Conservation (phyloP, 2,888 invertebrate genomes). For the Portevinia maculata region DNA sequence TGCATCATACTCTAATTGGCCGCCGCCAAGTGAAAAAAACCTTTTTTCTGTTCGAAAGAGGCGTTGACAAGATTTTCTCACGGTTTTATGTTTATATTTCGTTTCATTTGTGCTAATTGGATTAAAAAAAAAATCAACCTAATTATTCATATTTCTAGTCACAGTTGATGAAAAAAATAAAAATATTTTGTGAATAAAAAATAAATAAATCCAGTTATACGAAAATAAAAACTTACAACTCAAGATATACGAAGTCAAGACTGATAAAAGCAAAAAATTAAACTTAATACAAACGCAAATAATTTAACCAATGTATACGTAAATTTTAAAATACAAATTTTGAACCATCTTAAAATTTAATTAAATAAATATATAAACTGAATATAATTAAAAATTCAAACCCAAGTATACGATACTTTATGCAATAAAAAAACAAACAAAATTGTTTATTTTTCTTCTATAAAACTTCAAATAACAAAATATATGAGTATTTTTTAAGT, state of each 20-base stretch:
- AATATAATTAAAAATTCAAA: conserved; percentile 34
- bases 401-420: conserved; percentile 77
- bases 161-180: conserved; percentile 75
- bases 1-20: conserved; percentile 66
- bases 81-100: conserved; percentile 9
- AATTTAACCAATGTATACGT: conserved; percentile 81
- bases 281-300: conserved; percentile 75
- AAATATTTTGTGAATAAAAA: conserved; percentile 70
- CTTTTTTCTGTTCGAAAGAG: conserved; percentile 30
- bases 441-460: conserved; percentile 72
- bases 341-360: conserved; percentile 55
- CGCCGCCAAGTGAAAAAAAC: conserved; percentile 60
- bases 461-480: conserved; percentile 75
- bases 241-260: conserved; percentile 76
- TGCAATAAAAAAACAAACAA: conserved; percentile 76
- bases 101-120: conserved; percentile 49
- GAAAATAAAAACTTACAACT: conserved; percentile 55
- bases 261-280: conserved; percentile 77
- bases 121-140: conserved; percentile 45
- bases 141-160: conserved; percentile 76
- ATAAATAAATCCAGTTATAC: conserved; percentile 62
- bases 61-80: conserved; percentile 63
- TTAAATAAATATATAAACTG: conserved; percentile 36
- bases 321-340: conserved; percentile 76
- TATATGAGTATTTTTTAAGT: conserved; percentile 64